phyloP scores from a whole-genome alignment of 2,113 vertebrate species.

The Tenebrosternarchus preto region DNA sequence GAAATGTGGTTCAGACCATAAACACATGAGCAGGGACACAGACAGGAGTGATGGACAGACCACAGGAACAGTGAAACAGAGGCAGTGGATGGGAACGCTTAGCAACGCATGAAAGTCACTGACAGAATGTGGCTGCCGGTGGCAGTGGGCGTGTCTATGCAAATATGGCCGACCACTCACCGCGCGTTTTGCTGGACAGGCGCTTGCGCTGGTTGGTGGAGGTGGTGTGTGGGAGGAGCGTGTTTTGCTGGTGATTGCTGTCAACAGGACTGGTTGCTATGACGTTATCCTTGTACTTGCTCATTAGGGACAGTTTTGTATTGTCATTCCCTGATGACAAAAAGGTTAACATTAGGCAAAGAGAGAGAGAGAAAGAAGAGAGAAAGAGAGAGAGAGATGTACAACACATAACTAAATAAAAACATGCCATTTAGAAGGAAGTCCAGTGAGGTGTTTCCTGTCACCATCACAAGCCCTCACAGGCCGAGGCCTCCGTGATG shows the following conservation, averaged over 20 bases:
- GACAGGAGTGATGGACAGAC: neutral
- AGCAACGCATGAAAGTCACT: neutral
- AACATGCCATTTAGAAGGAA: conserved; percentile 16
- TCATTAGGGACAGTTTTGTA: conserved; percentile 97
- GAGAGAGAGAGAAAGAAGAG: conserved; percentile 34
- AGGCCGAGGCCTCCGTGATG: conserved; percentile 21
- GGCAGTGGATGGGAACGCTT: neutral
- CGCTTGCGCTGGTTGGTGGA: conserved; percentile 94
- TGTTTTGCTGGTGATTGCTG: conserved; percentile 95
- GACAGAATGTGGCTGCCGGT: neutral
- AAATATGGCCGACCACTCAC: conserved; percentile 70
- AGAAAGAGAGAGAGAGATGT: conserved; percentile 14
- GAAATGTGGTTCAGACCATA: neutral
- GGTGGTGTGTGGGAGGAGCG: conserved; percentile 88
- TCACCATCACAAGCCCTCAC: conserved; percentile 4
- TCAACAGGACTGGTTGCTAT: conserved; percentile 95
- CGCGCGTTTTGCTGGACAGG: conserved; percentile 92
- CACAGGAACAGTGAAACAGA: neutral
- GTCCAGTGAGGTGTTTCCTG: conserved; percentile 7
- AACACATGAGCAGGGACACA: neutral
- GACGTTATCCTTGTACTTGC: conserved; percentile 99
- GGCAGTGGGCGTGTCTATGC: conserved; percentile 12
- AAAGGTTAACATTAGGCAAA: conserved; percentile 53
- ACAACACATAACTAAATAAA: conserved; percentile 29
- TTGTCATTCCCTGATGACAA: conserved; percentile 85